Conservation (phyloP, 2,797 vertebrate genomes). For the Otus scops region DNA sequence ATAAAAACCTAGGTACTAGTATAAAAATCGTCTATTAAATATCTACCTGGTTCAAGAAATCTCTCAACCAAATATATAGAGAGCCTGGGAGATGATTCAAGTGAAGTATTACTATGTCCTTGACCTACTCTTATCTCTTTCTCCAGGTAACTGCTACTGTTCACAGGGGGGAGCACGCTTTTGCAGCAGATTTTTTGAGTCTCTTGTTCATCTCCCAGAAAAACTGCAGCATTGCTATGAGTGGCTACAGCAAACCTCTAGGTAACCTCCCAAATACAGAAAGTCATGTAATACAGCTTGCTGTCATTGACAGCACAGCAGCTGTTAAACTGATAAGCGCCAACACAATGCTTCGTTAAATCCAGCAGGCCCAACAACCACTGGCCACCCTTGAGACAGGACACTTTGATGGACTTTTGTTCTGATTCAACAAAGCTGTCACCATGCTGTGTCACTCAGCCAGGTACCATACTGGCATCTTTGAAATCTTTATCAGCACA, state of each 20-base stretch:
- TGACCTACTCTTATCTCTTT: not conserved
- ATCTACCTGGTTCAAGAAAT: not conserved
- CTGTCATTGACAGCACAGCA: not conserved
- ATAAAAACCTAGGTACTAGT: not conserved
- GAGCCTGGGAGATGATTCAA: not conserved
- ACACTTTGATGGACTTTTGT: not conserved
- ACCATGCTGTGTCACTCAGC: rapidly evolving
- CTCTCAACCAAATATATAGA: not conserved
- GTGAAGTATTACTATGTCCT: not conserved
- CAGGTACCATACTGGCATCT: not conserved
- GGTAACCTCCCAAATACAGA: not conserved
- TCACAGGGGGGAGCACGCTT: not conserved
- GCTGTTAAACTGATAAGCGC: not conserved
- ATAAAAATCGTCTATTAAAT: not conserved
- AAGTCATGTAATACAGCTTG: rapidly evolving
- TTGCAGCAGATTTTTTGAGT: not conserved
- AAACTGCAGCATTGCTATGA: not conserved
- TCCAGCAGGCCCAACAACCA: not conserved
- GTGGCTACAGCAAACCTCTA: not conserved
- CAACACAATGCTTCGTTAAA: not conserved
- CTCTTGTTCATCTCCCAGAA: not conserved
- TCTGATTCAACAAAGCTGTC: too few species aligned
- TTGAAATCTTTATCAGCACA: not conserved
- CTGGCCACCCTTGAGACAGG: not conserved
- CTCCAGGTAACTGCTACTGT: not conserved